Conservation (phyloP, 2,797 vertebrate species). For the Poeciliopsis presidionis region DNA sequence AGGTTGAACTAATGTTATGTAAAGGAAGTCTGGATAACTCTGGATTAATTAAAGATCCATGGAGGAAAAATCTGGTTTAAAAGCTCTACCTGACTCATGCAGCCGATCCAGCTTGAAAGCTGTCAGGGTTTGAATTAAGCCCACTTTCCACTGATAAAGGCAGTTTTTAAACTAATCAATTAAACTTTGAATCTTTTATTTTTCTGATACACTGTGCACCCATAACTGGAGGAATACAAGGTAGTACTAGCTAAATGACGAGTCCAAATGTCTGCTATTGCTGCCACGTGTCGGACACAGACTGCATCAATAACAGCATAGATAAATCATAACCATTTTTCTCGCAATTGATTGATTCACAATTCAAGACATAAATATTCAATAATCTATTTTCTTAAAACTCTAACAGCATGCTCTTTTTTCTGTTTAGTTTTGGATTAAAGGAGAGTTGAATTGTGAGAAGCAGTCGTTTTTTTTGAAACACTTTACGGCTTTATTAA, state of each 20-base stretch:
- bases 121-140: slow-evolving; percentile 46
- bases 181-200: not conserved
- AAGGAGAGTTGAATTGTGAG: not conserved
- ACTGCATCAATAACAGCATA: not conserved
- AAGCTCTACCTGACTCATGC: slow-evolving; percentile 51
- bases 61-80: slow-evolving; percentile 74
- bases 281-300: not conserved
- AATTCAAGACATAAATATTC: not conserved
- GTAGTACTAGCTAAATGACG: not conserved
- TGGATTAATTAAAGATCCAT: slow-evolving; percentile 73
- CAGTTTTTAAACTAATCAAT: not conserved
- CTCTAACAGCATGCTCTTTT: not conserved
- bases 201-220: not conserved
- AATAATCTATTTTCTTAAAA: not conserved
- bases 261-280: not conserved
- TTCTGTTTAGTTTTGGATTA: not conserved
- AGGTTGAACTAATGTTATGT: slow-evolving; percentile 81
- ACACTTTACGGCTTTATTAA: not conserved
- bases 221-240: not conserved
- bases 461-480: not conserved
- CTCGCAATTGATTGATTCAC: not conserved
- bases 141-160: slow-evolving; percentile 5
- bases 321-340: not conserved
- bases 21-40: slow-evolving; percentile 74
- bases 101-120: slow-evolving; percentile 53